Base-by-base conservation (phyloP, 2,888 invertebrate species). In the Slavum lentiscoides region DNA sequence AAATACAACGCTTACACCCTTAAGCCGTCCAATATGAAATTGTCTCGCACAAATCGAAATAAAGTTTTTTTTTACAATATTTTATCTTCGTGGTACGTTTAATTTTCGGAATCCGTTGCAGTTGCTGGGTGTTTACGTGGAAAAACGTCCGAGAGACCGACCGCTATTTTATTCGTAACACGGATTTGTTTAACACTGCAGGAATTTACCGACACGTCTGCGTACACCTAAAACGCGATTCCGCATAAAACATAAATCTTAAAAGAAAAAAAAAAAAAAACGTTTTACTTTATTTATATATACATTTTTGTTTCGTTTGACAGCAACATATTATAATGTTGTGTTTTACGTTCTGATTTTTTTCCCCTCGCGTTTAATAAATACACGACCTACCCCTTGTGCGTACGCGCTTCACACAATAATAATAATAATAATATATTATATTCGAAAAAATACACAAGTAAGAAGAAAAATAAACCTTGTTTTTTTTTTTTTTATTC, bases 211-310 rank as follows among this genome's bases (percentile, higher is more conserved):
- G 68, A 59, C 61, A 61, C 61, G 61, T 68, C 23, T 0, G 49
- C 11, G 13, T 37, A 37, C 19, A n/a, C 21, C 19, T 30, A 30
- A 15, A 15, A 13, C 53, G 17, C 59, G 59, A 75, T 30, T 30
- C 59, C 66, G n/a, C 43, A 49, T 59, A 23, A 55, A 66, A 74
- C 58, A 75, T 75, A 75, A 75, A 59, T 75, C 67, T 68, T 59
- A 13, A 43, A 67, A 43, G 59, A 30, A 30, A 30, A 30, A 4
- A 30, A 30, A 30, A 30, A 30, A 30, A 43, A 11, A 59, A 43
- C 67, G 39, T 58, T 75, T 67, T 67, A 39, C 17, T 67, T 61
- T 64, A 37, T 74, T 53, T 74, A 53, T 64, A 30, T 37, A 13
- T 30, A 53, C 30, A 30, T 30, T 62, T 76, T 76, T 15, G 19